Evolutionary conservation across 1,140 invertebrate genomes (phyloP).

Genomic region (Zaprionus ghesquierei): DNA sequence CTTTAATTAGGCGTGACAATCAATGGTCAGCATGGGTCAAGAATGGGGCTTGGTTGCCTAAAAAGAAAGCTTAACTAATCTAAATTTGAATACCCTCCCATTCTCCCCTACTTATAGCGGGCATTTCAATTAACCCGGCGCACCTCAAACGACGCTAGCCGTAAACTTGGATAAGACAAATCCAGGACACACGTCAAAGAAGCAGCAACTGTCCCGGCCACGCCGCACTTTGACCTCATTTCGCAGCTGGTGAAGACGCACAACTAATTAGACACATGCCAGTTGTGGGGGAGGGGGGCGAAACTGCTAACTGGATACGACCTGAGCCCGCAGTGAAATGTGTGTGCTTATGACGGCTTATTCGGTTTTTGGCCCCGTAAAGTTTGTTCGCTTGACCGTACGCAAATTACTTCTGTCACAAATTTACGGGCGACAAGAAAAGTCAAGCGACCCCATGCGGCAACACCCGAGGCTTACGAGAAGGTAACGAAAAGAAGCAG

Average conservation of each 20-base stretch:
- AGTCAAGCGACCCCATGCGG: conserved; percentile 60
- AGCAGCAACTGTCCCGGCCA: conserved; percentile 47
- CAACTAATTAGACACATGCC: conserved; percentile 81
- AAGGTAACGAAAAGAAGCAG: too few relatives aligned
- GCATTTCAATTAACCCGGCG: conserved; percentile 78
- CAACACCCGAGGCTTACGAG: conserved; percentile 69
- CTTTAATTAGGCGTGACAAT: conserved; percentile 66
- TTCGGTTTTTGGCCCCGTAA: neutral
- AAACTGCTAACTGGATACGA: conserved; percentile 36
- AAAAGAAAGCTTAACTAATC: conserved; percentile 51
- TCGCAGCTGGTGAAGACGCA: conserved; percentile 66
- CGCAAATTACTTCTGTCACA: conserved; percentile 81
- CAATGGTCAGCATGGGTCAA: conserved; percentile 18
- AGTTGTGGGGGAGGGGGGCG: conserved; percentile 13
- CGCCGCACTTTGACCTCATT: conserved; percentile 67
- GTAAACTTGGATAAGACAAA: conserved; percentile 61
- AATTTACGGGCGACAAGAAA: conserved; percentile 69
- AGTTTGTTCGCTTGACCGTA: conserved; percentile 67
- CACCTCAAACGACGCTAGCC: conserved; percentile 54
- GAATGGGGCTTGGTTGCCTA: conserved; percentile 1
- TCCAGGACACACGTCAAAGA: conserved; percentile 48
- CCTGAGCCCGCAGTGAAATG: conserved; percentile 1
- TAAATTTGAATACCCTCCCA: conserved; percentile 24
- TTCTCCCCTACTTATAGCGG: conserved; percentile 22
- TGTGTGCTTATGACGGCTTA: conserved; percentile 48